phyloP scores from a whole-genome alignment of 2,113 vertebrate species.

The Charina bottae region DNA sequence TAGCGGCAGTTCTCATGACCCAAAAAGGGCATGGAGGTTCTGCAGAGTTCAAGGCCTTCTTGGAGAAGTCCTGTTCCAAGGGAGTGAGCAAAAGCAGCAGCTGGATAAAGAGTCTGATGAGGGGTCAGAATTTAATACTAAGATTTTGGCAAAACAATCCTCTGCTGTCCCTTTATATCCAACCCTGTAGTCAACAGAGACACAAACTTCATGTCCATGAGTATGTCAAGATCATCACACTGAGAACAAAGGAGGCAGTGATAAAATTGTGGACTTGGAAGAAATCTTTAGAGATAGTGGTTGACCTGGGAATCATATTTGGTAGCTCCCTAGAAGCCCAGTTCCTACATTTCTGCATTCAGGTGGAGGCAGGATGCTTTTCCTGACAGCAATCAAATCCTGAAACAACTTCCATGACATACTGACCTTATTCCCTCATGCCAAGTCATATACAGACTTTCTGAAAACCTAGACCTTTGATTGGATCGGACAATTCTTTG shows the following conservation, averaged over 20 bases:
- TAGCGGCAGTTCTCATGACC: neutral
- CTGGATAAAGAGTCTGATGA: neutral
- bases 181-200: neutral
- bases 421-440: too few species aligned
- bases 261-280: neutral
- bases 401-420: neutral
- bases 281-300: neutral
- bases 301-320: neutral
- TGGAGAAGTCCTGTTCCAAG: neutral
- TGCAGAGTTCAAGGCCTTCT: neutral
- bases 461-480: neutral
- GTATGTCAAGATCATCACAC: neutral
- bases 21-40: neutral
- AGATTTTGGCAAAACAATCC: neutral
- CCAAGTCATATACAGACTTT: neutral
- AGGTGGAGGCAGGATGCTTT: neutral
- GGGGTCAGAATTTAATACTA: neutral
- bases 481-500: neutral
- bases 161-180: neutral
- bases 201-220: neutral
- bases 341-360: neutral
- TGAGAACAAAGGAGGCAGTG: neutral
- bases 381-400: neutral
- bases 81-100: neutral
- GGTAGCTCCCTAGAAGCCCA: neutral